Base-by-base conservation (phyloP, 2,888 invertebrate species). In the Metellina segmentata region DNA sequence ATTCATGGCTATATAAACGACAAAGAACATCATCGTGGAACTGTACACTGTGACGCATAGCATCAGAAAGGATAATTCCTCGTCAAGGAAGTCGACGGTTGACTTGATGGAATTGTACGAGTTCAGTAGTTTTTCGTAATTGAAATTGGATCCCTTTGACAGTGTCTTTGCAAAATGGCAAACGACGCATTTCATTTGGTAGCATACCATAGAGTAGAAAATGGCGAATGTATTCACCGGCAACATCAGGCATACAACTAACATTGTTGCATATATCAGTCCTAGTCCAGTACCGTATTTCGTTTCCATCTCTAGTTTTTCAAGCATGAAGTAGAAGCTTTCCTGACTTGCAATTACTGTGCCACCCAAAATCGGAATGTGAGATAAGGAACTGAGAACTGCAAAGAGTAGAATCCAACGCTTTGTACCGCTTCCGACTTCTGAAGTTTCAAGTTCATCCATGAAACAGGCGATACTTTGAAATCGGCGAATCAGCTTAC, bases 41-140 rank as follows among this genome's bases (percentile, higher is more conserved):
- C 52, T 78, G 78, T 49, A 78, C 11, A 52, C 16, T 8, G 78
- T 78, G 51, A 5, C 19, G 52, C 51, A 52, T 7, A 78, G 19
- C 51, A 52, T 19, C 16, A 78, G 13, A 19, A 78, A 78, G 9
- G 78, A 78, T 7, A 78, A 19, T 78, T 51, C 78, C 6, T 78
- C 19, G 19, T 78, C 78, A 11, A 78, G 13, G 9, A 6, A 51
- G 7, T 19, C n/a, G 13, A 78, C 52, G 13, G n/a, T 78, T 13
- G 16, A 9, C 19, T 78, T 78, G 78, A 78, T 52, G 78, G 52
- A 78, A 11, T 19, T 78, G 78, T 78, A 78, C 6, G n/a, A 51
- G 6, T 52, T 49, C 48, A 75, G 34, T 16, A 75, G 13, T 11
- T 16, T 34, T 16, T 75, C 75, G 16, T 48, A 75, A 49, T 75